Percentiles rank a stretch among this genome's conserved stretches.
Conservation (phyloP, 2,113 vertebrate genomes). For the Paraplagusia blochii region DNA sequence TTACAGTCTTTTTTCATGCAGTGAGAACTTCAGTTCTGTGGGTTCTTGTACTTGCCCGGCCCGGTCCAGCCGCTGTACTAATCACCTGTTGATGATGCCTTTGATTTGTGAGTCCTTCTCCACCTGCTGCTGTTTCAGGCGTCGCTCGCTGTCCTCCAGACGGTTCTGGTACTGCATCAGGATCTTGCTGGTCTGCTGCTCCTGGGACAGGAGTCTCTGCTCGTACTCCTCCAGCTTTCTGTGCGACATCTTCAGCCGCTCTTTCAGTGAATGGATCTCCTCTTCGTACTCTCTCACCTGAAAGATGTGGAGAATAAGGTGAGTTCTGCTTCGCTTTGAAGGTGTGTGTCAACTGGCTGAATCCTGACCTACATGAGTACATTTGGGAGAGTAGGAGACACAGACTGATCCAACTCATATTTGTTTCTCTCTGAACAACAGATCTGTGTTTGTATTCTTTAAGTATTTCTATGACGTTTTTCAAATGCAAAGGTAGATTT, state of each 20-base stretch:
- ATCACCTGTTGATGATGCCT: slow-evolving; percentile 95
- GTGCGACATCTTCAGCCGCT: slow-evolving; percentile 92
- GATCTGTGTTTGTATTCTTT: no score
- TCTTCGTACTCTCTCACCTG: slow-evolving; percentile 95
- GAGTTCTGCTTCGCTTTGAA: background rate
- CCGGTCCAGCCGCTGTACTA: slow-evolving; percentile 14
- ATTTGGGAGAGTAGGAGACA: no score
- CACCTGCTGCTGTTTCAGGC: slow-evolving; percentile 88
- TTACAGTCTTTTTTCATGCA: no score
- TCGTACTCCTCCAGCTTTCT: slow-evolving; percentile 96
- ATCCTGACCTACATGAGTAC: no score
- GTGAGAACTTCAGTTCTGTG: no score
- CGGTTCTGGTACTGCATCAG: slow-evolving; percentile 91
- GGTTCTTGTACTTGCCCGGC: no score
- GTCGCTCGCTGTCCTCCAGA: slow-evolving; percentile 92
- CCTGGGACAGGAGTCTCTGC: slow-evolving; percentile 85
- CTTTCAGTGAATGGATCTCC: slow-evolving; percentile 92
- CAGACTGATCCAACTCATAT: no score
- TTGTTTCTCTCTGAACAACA: no score
- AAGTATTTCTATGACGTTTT: no score
- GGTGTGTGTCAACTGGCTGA: no score
- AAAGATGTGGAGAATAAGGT: slow-evolving; percentile 10
- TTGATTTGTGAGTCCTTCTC: slow-evolving; percentile 97
- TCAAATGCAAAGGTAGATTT: no score
- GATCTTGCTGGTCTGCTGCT: slow-evolving; percentile 92